These are phyloP conservation scores for Drosophila meridionalis DNA, from an alignment of 2,888 invertebrate species.

Conservation along the genomic window DNA sequence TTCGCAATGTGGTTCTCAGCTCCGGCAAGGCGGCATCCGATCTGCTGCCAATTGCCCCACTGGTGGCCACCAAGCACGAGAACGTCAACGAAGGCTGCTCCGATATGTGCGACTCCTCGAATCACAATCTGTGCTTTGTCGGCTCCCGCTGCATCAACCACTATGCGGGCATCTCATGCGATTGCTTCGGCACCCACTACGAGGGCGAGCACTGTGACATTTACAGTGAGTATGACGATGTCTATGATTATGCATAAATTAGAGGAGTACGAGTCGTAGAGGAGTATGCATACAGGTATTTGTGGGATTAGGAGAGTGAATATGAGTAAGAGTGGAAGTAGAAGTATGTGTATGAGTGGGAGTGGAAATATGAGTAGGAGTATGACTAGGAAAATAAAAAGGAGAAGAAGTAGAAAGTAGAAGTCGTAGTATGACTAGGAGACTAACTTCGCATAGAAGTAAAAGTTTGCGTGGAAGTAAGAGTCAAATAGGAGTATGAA, in stretches of 20 bases:
- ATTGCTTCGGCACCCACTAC: slow-evolving; percentile 96
- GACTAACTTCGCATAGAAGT: background rate
- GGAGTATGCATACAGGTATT: background rate
- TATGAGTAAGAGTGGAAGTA: background rate
- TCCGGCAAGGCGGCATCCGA: slow-evolving; percentile 94
- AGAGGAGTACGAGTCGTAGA: no score
- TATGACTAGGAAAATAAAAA: background rate
- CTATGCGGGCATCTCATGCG: slow-evolving; percentile 94
- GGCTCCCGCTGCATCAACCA: slow-evolving; percentile 96
- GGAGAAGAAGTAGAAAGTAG: background rate
- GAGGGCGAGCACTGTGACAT: slow-evolving; percentile 97
- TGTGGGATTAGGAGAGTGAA: background rate
- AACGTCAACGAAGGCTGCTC: slow-evolving; percentile 96
- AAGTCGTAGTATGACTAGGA: background rate
- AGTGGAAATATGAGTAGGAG: background rate
- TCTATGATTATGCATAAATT: background rate
- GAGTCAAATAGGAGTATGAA: background rate
- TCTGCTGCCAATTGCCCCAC: slow-evolving; percentile 91
- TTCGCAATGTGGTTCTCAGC: slow-evolving; percentile 93
- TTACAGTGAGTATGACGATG: slow-evolving; percentile 88
- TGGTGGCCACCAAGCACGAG: slow-evolving; percentile 94
- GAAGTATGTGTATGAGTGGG: background rate
- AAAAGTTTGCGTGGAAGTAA: no score
- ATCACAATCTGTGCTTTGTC: slow-evolving; percentile 93
- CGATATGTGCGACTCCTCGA: slow-evolving; percentile 92